Evolutionary conservation across 1,140 invertebrate genomes (phyloP).

Genomic region (Semibalanus balanoides): DNA sequence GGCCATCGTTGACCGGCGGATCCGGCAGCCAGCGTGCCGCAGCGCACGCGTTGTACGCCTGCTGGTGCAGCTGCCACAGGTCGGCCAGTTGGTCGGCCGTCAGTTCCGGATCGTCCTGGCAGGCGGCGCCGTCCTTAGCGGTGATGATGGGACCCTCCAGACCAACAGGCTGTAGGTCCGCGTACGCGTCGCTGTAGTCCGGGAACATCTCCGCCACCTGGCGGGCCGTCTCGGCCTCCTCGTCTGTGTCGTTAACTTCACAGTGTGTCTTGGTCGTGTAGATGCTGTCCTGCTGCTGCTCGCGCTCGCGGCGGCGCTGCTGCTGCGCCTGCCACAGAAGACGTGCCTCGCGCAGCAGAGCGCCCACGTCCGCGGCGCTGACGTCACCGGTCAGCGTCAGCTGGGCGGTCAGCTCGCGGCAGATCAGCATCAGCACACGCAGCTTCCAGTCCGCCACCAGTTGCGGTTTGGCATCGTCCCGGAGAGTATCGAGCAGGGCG

Average conservation of each 20-base stretch:
- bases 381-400: neutral
- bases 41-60: neutral
- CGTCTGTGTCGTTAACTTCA: neutral
- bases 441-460: neutral
- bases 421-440: neutral
- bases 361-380: neutral
- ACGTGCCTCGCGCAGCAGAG: neutral
- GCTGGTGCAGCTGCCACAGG: neutral
- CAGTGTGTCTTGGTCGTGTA: neutral
- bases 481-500: neutral
- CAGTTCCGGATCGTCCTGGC: neutral
- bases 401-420: neutral
- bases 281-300: neutral
- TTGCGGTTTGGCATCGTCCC: neutral
- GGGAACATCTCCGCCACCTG: neutral
- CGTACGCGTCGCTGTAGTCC: neutral
- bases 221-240: neutral
- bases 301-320: neutral
- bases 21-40: neutral
- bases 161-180: neutral
- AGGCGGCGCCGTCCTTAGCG: too few species aligned
- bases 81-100: neutral
- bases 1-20: too few species aligned
- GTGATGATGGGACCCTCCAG: neutral
- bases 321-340: neutral